These are phyloP conservation scores for Ganaspis brasiliensis DNA, from an alignment of 2,888 invertebrate genomes.

Conservation along the genomic window DNA sequence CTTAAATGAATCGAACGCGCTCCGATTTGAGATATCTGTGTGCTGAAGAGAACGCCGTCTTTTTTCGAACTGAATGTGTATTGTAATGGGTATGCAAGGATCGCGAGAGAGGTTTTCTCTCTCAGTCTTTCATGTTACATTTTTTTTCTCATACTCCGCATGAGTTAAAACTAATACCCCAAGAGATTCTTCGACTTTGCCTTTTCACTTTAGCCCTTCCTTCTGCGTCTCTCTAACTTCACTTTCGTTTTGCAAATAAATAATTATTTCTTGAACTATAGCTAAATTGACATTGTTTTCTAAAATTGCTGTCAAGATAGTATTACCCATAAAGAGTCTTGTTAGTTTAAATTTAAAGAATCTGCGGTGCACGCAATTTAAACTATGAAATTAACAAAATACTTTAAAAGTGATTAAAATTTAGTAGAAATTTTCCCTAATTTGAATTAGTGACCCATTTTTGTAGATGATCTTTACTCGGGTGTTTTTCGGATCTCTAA, in stretches of 20 bases:
- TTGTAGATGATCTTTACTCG: too few species aligned
- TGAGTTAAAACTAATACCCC: slow-evolving; percentile 70
- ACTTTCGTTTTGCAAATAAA: not conserved
- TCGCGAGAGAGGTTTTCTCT: slow-evolving; percentile 20
- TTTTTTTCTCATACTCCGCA: slow-evolving; percentile 48
- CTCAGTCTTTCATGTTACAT: slow-evolving; percentile 2
- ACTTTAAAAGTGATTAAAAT: too few species aligned
- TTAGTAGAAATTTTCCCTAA: too few species aligned
- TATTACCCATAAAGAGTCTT: too few species aligned
- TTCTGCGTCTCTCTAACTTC: not conserved
- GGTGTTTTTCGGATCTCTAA: too few species aligned
- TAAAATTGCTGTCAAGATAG: too few species aligned
- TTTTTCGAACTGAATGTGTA: slow-evolving; percentile 63
- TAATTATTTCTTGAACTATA: too few species aligned
- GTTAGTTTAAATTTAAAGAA: too few species aligned
- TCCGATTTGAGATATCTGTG: slow-evolving; percentile 78
- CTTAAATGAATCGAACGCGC: slow-evolving; percentile 80
- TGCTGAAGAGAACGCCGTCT: slow-evolving; percentile 66
- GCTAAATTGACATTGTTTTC: too few species aligned
- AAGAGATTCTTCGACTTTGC: slow-evolving; percentile 7
- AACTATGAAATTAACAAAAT: too few species aligned
- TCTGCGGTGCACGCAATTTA: too few species aligned
- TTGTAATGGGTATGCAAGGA: slow-evolving; percentile 70
- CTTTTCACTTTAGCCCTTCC: slow-evolving; percentile 30
- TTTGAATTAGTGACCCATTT: too few species aligned